Conservation (phyloP, 1,140 invertebrate species). For the Liolophura sinensis region DNA sequence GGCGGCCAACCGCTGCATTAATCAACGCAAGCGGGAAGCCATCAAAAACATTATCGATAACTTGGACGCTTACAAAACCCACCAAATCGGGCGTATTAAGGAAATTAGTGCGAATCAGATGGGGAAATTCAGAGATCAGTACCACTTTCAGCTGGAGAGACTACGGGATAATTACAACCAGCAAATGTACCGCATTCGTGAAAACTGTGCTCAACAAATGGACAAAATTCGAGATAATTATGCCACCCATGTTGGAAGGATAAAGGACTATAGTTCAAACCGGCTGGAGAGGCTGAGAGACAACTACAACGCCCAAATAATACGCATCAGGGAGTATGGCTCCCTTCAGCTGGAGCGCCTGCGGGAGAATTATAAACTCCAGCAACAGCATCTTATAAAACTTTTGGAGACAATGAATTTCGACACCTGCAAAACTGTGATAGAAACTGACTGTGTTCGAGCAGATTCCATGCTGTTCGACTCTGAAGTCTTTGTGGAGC, state of each 20-base stretch:
- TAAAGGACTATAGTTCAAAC: conserved; percentile 58
- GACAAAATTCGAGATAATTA: conserved; percentile 93
- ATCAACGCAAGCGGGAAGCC: conserved; percentile 36
- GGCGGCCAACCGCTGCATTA: conserved; percentile 34
- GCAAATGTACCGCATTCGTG: conserved; percentile 86
- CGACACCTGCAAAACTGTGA: conserved; percentile 83
- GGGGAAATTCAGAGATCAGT: conserved; percentile 52
- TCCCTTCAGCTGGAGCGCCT: conserved; percentile 85
- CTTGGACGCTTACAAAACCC: conserved; percentile 43
- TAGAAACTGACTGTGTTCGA: conserved; percentile 70
- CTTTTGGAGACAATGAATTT: conserved; percentile 94
- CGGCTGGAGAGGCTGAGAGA: conserved; percentile 92
- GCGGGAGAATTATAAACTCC: conserved; percentile 91
- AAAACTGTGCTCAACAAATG: conserved; percentile 90
- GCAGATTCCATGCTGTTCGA: conserved; percentile 70
- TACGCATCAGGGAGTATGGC: conserved; percentile 92
- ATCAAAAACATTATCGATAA: conserved; percentile 48
- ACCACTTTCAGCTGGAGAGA: conserved; percentile 75
- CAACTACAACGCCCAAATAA: conserved; percentile 92
- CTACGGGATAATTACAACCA: conserved; percentile 88
- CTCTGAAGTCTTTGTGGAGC: conserved; percentile 49
- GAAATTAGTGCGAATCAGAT: conserved; percentile 72
- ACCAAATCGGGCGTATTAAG: conserved; percentile 36
- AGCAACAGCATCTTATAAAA: conserved; percentile 89
- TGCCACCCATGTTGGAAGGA: conserved; percentile 67